Conservation (phyloP, 2,888 invertebrate species). For the Flexamia atlantica region DNA sequence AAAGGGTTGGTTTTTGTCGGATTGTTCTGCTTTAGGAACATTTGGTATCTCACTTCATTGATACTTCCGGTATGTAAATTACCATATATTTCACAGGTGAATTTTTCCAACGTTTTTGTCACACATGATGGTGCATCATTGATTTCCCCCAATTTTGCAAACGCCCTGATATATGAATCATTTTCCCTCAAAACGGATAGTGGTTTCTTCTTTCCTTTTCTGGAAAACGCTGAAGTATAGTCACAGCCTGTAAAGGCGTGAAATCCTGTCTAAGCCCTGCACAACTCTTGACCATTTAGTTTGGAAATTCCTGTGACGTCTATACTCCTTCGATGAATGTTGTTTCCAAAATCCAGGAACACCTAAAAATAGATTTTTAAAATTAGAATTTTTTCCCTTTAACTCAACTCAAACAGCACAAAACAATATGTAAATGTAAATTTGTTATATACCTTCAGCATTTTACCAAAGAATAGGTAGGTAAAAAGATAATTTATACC, state of each 20-base stretch:
- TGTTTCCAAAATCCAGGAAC: neutral
- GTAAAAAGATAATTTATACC: too few species aligned
- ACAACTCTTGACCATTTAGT: slow-evolving; percentile 13
- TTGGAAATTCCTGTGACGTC: slow-evolving; percentile 27
- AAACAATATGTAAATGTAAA: too few species aligned
- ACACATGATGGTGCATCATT: neutral
- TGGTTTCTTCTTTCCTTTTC: slow-evolving; percentile 56
- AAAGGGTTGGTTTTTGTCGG: neutral
- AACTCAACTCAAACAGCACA: too few species aligned
- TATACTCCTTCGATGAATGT: slow-evolving; percentile 29
- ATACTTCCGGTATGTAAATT: neutral
- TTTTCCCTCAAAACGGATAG: neutral
- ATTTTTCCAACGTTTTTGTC: neutral
- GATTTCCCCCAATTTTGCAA: neutral
- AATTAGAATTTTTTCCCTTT: too few species aligned
- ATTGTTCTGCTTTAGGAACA: neutral
- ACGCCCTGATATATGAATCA: neutral
- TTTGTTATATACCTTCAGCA: too few species aligned
- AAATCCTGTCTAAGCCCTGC: slow-evolving; percentile 43
- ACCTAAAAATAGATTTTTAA: too few species aligned
- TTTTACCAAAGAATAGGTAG: too few species aligned
- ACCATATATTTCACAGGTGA: neutral
- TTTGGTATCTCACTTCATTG: neutral
- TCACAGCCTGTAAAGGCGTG: slow-evolving; percentile 60
- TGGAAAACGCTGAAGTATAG: slow-evolving; percentile 49